phyloP scores from a whole-genome alignment of 1,140 invertebrate genomes.

The Zaprionus camerounensis region DNA sequence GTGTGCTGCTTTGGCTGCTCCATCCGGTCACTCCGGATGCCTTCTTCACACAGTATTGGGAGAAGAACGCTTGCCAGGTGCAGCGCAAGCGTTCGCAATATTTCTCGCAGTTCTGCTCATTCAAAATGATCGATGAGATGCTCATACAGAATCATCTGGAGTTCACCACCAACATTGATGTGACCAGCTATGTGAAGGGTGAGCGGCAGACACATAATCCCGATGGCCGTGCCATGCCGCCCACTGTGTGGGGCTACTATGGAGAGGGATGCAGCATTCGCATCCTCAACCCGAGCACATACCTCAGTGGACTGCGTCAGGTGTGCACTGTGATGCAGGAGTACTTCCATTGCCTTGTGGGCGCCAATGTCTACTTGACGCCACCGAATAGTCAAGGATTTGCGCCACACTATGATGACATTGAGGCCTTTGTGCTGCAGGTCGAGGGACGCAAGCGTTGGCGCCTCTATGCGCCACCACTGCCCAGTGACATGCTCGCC shows the following conservation, averaged over 20 bases:
- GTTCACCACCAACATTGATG: conserved; percentile 95
- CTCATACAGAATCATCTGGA: conserved; percentile 90
- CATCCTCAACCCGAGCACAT: conserved; percentile 97
- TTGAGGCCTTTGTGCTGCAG: conserved; percentile 99
- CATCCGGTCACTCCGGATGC: conserved; percentile 87
- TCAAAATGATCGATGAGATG: conserved; percentile 91
- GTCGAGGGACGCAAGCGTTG: conserved; percentile 98
- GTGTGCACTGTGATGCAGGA: conserved; percentile 94
- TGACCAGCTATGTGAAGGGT: conserved; percentile 93
- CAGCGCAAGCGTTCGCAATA: conserved; percentile 88
- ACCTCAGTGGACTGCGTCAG: conserved; percentile 87
- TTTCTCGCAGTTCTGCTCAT: conserved; percentile 91
- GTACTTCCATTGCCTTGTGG: conserved; percentile 96
- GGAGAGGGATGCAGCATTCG: conserved; percentile 95
- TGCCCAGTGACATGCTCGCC: conserved; percentile 88
- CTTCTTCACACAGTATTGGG: conserved; percentile 91
- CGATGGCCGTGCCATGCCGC: conserved; percentile 89
- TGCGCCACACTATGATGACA: conserved; percentile 99
- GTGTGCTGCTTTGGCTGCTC: conserved; percentile 89
- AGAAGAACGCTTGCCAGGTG: conserved; percentile 91
- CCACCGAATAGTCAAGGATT: conserved; percentile 98
- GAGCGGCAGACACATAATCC: conserved; percentile 94
- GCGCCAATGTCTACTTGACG: conserved; percentile 98
- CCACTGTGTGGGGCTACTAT: conserved; percentile 96
- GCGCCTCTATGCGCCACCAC: conserved; percentile 93